Conservation (phyloP, 2,888 invertebrate genomes). For the Sesia apiformis region DNA sequence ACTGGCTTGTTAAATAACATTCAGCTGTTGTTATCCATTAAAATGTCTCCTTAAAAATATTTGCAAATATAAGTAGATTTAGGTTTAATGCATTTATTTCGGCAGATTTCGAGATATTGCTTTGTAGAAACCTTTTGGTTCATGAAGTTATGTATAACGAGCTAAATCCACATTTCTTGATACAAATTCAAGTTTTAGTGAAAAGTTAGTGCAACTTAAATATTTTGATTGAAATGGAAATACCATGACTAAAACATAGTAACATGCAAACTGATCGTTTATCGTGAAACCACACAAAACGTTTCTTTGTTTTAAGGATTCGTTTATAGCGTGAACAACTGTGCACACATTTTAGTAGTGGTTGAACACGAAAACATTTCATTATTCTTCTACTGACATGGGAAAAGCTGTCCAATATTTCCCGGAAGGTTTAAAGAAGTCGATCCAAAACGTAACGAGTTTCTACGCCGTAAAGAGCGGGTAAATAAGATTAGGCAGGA, state of each 20-base stretch:
- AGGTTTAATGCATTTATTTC: too few relatives aligned
- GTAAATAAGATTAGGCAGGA: slow-evolving; percentile 39
- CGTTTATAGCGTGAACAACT: neutral
- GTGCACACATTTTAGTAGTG: neutral
- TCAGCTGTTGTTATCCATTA: neutral
- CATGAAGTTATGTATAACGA: too few relatives aligned
- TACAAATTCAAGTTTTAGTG: too few relatives aligned
- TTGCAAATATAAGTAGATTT: too few relatives aligned
- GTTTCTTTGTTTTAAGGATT: neutral
- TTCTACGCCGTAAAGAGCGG: slow-evolving; percentile 30
- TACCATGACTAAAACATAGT: neutral
- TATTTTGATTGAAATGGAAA: neutral
- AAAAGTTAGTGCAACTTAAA: neutral
- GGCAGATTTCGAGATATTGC: too few relatives aligned
- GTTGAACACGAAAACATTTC: neutral
- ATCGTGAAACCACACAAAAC: neutral
- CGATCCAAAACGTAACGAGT: slow-evolving; percentile 20
- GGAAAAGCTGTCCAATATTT: neutral
- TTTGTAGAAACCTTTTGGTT: too few relatives aligned
- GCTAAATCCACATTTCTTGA: too few relatives aligned
- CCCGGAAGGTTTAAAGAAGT: neutral
- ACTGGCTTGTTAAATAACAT: slow-evolving; percentile 28
- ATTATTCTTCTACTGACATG: neutral
- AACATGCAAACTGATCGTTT: neutral
- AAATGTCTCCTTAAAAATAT: too few relatives aligned